A percentile compares a stretch with the other conserved stretches of the same genome.
phyloP scores from a whole-genome alignment of 2,888 invertebrate genomes.

The Diploptera punctata region DNA sequence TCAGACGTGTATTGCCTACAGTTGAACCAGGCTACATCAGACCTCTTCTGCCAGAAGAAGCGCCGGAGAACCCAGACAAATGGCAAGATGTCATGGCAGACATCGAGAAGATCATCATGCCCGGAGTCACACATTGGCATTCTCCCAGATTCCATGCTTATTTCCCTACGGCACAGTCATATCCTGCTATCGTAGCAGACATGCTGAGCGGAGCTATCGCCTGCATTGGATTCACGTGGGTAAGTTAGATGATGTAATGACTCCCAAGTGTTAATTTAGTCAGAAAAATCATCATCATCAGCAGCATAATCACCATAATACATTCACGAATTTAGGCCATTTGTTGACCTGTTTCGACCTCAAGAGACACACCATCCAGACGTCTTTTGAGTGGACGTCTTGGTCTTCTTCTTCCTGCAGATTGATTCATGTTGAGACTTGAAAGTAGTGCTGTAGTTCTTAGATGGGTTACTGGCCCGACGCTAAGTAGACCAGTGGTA shows the following conservation, averaged over 20 bases:
- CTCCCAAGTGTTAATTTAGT: too few species aligned
- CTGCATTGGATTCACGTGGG: constrained; percentile 97
- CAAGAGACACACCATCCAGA: too few species aligned
- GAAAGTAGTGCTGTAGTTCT: too few species aligned
- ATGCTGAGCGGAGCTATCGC: constrained; percentile 95
- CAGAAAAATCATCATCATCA: too few species aligned
- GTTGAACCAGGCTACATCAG: constrained; percentile 67
- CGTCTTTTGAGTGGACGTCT: too few species aligned
- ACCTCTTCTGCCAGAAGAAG: constrained; percentile 60
- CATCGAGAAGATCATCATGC: constrained; percentile 68
- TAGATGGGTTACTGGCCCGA: too few species aligned
- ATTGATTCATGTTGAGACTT: too few species aligned
- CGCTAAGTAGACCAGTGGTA: too few species aligned
- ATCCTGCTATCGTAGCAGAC: constrained; percentile 92
- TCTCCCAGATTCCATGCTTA: constrained; percentile 96
- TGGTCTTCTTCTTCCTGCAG: too few species aligned
- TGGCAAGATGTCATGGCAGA: constrained; percentile 65
- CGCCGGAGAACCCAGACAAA: constrained; percentile 62
- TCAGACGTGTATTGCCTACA: constrained; percentile 61
- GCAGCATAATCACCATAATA: too few species aligned
- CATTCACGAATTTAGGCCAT: too few species aligned
- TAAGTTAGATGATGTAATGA: constrained; percentile 63
- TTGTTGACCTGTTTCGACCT: too few species aligned
- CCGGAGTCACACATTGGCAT: constrained; percentile 93
- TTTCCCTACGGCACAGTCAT: constrained; percentile 93